These are phyloP conservation scores for Halictus rubicundus DNA, from an alignment of 1,140 invertebrate genomes.

Conservation along the genomic window DNA sequence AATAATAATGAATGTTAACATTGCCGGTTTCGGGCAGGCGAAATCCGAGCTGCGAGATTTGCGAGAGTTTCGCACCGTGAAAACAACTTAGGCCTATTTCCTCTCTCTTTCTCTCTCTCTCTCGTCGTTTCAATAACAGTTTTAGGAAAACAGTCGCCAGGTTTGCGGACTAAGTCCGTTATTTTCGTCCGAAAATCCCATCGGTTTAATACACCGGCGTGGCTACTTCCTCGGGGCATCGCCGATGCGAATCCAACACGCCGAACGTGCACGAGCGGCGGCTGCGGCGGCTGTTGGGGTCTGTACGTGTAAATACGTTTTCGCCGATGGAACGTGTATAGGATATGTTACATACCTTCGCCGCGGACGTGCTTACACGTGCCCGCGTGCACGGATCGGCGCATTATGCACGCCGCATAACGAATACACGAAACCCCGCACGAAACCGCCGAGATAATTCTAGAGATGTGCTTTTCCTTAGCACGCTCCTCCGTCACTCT, in stretches of 20 bases:
- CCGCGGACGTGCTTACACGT: conserved; percentile 35
- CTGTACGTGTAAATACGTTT: neutral
- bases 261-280: conserved; percentile 4
- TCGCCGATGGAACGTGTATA: conserved; percentile 1
- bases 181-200: neutral
- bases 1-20: no score
- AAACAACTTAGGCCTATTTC: neutral
- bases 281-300: no score
- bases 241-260: conserved; percentile 3
- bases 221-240: neutral
- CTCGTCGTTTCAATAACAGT: neutral
- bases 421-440: conserved; percentile 19
- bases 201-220: neutral
- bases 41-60: neutral
- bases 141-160: neutral
- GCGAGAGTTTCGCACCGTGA: neutral
- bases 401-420: conserved; percentile 20
- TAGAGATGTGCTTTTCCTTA: neutral
- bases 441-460: conserved; percentile 23
- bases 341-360: conserved; percentile 33
- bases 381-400: conserved; percentile 3
- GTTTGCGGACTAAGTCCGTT: no score
- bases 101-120: neutral
- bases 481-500: neutral
- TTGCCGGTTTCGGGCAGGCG: neutral